These are phyloP conservation scores for Eilema caniola DNA, from an alignment of 2,888 invertebrate species.

Conservation along the genomic window DNA sequence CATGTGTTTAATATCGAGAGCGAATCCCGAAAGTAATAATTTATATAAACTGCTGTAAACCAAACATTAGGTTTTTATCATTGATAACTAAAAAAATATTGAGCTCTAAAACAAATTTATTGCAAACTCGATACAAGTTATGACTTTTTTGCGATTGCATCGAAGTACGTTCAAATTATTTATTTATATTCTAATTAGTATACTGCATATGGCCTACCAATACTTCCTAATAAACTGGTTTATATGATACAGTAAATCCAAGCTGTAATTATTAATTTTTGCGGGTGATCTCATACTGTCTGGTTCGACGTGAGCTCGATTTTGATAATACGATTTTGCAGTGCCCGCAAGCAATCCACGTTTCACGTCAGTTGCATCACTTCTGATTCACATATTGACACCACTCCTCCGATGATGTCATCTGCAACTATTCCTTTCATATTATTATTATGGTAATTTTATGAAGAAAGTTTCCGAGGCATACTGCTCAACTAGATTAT, in stretches of 20 bases:
- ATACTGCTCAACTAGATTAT: not conserved
- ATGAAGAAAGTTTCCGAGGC: constrained; percentile 6
- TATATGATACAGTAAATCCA: constrained; percentile 44
- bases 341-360: constrained; percentile 27
- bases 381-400: constrained; percentile 45
- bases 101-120: not conserved
- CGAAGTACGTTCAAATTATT: not conserved
- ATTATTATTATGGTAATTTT: constrained; percentile 26
- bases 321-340: constrained; percentile 35
- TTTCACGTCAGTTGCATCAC: constrained; percentile 52
- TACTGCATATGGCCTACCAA: constrained; percentile 18
- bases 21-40: too few relatives aligned
- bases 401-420: constrained; percentile 50
- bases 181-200: not conserved
- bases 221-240: constrained; percentile 46
- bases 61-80: not conserved
- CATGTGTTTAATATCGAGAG: too few relatives aligned
- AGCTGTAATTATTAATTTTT: constrained; percentile 45
- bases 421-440: constrained; percentile 36
- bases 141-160: not conserved
- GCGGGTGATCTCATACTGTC: constrained; percentile 39
- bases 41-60: not conserved
- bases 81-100: not conserved
- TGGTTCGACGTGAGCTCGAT: constrained; percentile 37
- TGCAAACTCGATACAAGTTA: not conserved